Percentiles rank a stretch among this genome's conserved stretches.
Conservation (phyloP, 2,113 vertebrate genomes). For the Oncorhynchus masou region DNA sequence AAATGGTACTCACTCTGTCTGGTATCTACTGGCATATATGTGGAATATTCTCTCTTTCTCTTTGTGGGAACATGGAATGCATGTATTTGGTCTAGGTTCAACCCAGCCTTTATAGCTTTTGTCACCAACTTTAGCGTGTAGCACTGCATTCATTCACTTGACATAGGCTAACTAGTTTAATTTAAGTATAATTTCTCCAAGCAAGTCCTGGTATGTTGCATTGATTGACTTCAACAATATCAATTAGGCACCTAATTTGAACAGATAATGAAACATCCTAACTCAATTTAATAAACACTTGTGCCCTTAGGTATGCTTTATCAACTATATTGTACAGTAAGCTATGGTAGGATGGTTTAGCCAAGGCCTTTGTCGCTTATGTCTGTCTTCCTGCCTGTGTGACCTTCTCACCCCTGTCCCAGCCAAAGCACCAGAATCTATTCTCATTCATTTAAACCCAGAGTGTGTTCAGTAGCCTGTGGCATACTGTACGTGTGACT, state of each 20-base stretch:
- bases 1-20: constrained; percentile 42
- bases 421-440: constrained; percentile 27
- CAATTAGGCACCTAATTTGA: background rate
- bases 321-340: background rate
- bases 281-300: background rate
- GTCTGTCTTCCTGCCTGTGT: constrained; percentile 29
- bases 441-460: constrained; percentile 31
- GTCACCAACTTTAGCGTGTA: background rate
- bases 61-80: constrained; percentile 22
- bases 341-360: constrained; percentile 16
- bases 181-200: background rate
- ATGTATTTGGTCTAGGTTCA: constrained; percentile 58
- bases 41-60: constrained; percentile 19
- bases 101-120: constrained; percentile 12
- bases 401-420: constrained; percentile 25
- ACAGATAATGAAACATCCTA: background rate
- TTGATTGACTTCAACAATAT: background rate
- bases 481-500: background rate
- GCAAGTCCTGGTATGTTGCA: background rate
- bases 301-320: background rate
- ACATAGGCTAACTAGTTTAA: background rate
- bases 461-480: constrained; percentile 3
- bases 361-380: constrained; percentile 41
- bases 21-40: constrained; percentile 16
- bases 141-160: background rate